Percentiles rank a stretch among this genome's conserved stretches.
These are phyloP conservation scores for Sceliomorpha sp. DNA, from an alignment of 2,888 invertebrate species.

Conservation along the genomic window DNA sequence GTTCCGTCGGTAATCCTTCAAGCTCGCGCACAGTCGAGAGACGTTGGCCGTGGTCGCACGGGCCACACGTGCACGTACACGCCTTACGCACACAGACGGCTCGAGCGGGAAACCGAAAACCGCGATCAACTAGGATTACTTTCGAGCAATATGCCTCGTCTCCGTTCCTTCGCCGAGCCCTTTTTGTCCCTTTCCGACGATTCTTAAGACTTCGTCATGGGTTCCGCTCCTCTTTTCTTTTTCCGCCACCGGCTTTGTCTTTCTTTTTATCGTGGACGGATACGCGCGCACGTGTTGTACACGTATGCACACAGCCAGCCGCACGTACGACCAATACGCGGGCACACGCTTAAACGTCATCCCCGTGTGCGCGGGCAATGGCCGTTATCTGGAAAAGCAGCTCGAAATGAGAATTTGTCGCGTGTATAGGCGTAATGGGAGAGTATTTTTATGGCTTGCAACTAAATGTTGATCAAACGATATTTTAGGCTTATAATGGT, in stretches of 20 bases:
- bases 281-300: neutral
- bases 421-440: conserved; percentile 54
- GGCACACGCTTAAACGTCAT: no score
- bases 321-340: no score
- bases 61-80: conserved; percentile 15
- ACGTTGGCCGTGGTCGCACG: conserved; percentile 27
- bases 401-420: conserved; percentile 67
- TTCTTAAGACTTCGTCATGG: conserved; percentile 2
- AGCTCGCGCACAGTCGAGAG: conserved; percentile 66
- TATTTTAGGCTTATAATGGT: conserved; percentile 1
- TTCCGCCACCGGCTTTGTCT: no score
- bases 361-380: conserved; percentile 63
- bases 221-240: no score
- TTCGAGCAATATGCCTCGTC: conserved; percentile 74
- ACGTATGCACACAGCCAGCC: conserved; percentile 53
- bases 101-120: conserved; percentile 70
- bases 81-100: conserved; percentile 31
- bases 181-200: conserved; percentile 39
- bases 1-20: conserved; percentile 74
- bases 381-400: conserved; percentile 70
- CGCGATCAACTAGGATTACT: conserved; percentile 79
- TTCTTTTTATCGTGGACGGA: no score
- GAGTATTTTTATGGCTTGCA: conserved; percentile 51
- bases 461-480: conserved; percentile 65
- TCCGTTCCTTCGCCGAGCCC: conserved; percentile 57